Evolutionary conservation across 2,888 invertebrate species (phyloP).

Genomic region (Cyrtodaria siliqua): DNA sequence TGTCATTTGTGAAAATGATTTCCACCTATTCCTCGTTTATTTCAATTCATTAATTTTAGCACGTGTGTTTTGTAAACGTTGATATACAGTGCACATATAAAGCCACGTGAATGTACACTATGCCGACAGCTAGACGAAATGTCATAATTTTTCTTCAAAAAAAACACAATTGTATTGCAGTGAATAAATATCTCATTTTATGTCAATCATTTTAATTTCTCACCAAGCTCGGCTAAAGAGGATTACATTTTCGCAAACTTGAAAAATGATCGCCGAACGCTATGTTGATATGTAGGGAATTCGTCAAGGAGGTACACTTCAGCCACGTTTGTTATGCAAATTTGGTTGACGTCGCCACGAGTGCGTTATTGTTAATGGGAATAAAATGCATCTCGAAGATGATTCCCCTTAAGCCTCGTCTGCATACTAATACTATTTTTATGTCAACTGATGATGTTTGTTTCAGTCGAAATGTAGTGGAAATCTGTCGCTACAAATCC

Average conservation of each 20-base stretch:
- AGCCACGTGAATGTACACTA: too few species aligned
- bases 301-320: constrained; percentile 50
- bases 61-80: too few species aligned
- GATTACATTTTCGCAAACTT: constrained; percentile 18
- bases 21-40: too few species aligned
- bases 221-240: background rate
- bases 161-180: too few species aligned
- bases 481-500: constrained; percentile 64
- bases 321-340: constrained; percentile 55
- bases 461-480: constrained; percentile 51
- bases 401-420: constrained; percentile 52
- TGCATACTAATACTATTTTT: constrained; percentile 65
- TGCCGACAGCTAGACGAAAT: too few species aligned
- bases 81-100: too few species aligned
- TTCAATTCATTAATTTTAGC: too few species aligned
- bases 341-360: constrained; percentile 44
- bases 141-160: too few species aligned
- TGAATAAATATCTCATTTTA: constrained; percentile 35
- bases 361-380: constrained; percentile 55
- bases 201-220: constrained; percentile 22
- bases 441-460: constrained; percentile 58
- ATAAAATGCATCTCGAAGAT: constrained; percentile 48
- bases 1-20: too few species aligned
- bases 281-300: constrained; percentile 26
- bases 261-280: constrained; percentile 41